A percentile compares a stretch with the other conserved stretches of the same genome.
These are phyloP conservation scores for Nyctibius bracteatus DNA, from an alignment of 2,113 vertebrate species.

Conservation along the genomic window DNA sequence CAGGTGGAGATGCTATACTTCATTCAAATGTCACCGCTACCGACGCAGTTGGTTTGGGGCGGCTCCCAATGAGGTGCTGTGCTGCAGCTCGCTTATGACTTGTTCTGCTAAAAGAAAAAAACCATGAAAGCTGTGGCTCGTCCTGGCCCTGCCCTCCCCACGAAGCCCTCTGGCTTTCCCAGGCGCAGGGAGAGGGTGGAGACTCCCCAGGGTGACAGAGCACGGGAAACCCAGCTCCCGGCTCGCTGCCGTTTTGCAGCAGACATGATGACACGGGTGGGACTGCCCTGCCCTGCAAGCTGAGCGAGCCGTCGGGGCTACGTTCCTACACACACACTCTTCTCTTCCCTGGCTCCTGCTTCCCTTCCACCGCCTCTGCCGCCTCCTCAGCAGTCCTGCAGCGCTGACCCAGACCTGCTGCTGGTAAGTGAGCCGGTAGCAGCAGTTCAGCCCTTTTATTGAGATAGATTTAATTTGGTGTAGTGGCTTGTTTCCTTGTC, in stretches of 20 bases:
- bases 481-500: accelerated
- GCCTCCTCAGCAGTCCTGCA: neutral
- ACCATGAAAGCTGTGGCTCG: neutral
- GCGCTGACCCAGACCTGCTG: neutral
- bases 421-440: neutral
- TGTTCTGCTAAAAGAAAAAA: neutral
- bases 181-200: neutral
- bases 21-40: accelerated
- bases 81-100: accelerated
- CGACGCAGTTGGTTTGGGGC: accelerated
- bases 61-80: accelerated
- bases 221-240: accelerated
- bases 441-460: neutral
- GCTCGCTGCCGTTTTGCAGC: accelerated
- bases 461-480: accelerated
- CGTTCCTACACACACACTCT: accelerated
- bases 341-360: neutral
- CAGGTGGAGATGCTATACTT: neutral
- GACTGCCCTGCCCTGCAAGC: neutral
- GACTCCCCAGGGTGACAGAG: neutral
- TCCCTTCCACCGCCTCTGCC: neutral
- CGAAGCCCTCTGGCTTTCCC: neutral
- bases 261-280: accelerated
- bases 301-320: accelerated
- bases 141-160: neutral